Evolutionary conservation across 2,113 vertebrate species (phyloP), one percentile per base, ranked within the genome.

Genomic region (Turnix velox): DNA sequence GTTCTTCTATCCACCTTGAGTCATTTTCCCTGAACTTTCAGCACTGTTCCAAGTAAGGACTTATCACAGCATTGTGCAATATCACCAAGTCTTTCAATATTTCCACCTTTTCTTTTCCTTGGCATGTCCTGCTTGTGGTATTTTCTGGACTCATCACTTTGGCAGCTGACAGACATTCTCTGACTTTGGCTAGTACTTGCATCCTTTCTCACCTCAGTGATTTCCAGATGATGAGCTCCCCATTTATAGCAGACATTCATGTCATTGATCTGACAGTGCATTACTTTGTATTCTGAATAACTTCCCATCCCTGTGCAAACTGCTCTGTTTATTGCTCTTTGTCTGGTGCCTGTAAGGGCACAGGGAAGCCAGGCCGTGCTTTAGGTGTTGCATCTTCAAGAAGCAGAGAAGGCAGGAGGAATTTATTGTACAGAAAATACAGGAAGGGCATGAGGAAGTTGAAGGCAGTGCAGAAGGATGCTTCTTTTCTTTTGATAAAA

Each of bases 201-300:
- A 12, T 95, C 93, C 94, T 91, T 91, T 75, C 94, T 92, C 95
- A 82, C 69, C 87, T 88, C 90, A 85, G 71, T 66, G 78, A 46
- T 91, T 95, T 84, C 82, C 87, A 91, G 0, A 63, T 90, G 90
- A 82, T 75, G 93, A 94, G 84, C 81, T 94, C 82, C 74, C 59
- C 20, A 78, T 83, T 84, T 82, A 90, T 57, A 94, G 84, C 93
- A 89, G 87, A 42, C 74, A 28, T 80, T 90, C 33, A 12, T 79
- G 90, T 54, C 92, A 85, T 46, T 66, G 93, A 90, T 94, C 67
- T 71, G 40, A 58, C 66, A 45, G 46, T 1, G 52, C 2, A 0
- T 75, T 89, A 37, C 84, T 69, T 84, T 89, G 91, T 93, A 84
- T 92, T 76, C 84, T 63, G 69, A 94, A 42, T 79, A 68, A 45